A percentile compares a stretch with the other conserved stretches of the same genome.
Evolutionary conservation across 2,797 vertebrate species (phyloP).

Genomic region (Leptoclinus maculatus): DNA sequence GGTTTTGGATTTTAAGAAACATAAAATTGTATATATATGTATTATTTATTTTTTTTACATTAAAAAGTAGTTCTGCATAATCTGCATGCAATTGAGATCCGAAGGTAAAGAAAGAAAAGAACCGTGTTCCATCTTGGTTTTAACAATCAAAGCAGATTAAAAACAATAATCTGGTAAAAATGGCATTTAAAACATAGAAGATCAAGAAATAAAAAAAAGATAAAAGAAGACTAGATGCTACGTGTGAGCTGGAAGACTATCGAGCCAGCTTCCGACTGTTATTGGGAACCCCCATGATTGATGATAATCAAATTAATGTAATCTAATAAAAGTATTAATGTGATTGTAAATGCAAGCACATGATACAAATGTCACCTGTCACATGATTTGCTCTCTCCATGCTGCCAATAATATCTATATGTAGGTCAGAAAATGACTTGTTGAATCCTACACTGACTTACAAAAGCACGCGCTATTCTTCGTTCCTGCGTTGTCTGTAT

Average conservation of each 20-base stretch:
- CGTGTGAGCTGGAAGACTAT: not conserved
- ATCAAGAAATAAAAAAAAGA: not conserved
- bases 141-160: not conserved
- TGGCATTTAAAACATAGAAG: conserved; percentile 10
- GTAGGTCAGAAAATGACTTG: conserved; percentile 23
- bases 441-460: not conserved
- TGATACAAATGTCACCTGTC: conserved; percentile 71
- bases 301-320: conserved; percentile 68
- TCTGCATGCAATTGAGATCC: not conserved
- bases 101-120: not conserved
- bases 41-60: too few relatives aligned
- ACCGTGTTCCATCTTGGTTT: not conserved
- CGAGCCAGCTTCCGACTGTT: not conserved
- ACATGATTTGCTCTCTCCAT: conserved; percentile 63
- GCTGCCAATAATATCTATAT: conserved; percentile 28
- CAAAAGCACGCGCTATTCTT: not conserved
- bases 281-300: conserved; percentile 24
- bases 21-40: not conserved
- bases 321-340: conserved; percentile 68
- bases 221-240: not conserved
- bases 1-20: conserved; percentile 8
- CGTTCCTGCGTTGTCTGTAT: not conserved
- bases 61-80: not conserved
- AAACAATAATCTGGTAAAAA: not conserved
- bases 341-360: conserved; percentile 60